Evolutionary conservation across 2,888 invertebrate genomes (phyloP), one percentile per base, ranked within the genome.

Genomic region (Cerceris rybyensis): DNA sequence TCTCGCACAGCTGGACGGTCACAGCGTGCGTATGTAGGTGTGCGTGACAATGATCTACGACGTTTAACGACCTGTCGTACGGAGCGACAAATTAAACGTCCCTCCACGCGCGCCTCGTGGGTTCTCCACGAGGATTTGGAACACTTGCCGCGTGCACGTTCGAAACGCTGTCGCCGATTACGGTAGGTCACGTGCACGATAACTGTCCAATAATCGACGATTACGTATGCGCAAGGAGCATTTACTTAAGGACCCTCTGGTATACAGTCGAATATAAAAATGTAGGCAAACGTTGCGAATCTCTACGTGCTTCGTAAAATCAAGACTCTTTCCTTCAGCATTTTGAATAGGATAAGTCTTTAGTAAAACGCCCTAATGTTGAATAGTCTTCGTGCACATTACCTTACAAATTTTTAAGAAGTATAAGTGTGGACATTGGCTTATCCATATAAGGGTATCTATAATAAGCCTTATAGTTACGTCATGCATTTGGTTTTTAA

Each of bases 131-230:
- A 83, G 81, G 79, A 86, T 86, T 87, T 85, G 79, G 81, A 77
- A 74, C 81, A 80, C 76, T 83, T 87, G 87, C 89, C 88, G 88
- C 89, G 88, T 87, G 81, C 82, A 82, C 85, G 80, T 85, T 87
- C 83, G 75, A 89, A 89, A 85, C 80, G 78, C 70, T 79, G 80
- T 85, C 81, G 82, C 81, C 85, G 82, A 88, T 89, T 88, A 89
- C 81, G 84, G 84, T 84, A 87, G 89, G 89, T 89, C 90, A 90
- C 90, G 90, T 90, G 90, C 83, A 81, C 83, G 85, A 87, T 86
- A 84, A 81, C 85, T 78, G 82, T 81, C 85, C 89, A 87, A 89
- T 89, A 88, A 87, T 89, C 83, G 75, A 50, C 78, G 82, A 88
- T 87, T 83, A 87, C 84, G 82, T 86, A 85, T 82, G 85, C 86